Evolutionary conservation across 2,797 vertebrate species (phyloP).

Genomic region (Oreortyx pictus): DNA sequence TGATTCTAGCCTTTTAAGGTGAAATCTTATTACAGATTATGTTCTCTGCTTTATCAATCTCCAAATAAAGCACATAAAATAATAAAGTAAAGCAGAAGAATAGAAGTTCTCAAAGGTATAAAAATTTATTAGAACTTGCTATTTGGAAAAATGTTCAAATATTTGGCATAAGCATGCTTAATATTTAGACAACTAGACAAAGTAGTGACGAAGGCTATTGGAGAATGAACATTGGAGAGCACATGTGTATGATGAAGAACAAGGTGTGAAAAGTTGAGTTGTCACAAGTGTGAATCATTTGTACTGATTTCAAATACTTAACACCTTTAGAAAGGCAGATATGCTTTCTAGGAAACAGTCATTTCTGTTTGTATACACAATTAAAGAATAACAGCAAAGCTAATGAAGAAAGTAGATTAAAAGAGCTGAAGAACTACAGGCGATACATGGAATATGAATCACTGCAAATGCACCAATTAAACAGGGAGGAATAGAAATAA

Average conservation of each 20-base stretch:
- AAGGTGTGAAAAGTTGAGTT: neutral
- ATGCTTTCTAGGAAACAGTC: neutral
- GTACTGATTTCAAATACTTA: neutral
- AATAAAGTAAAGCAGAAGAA: neutral
- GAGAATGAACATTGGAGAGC: neutral
- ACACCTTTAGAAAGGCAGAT: neutral
- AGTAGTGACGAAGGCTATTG: neutral
- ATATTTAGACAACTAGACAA: neutral
- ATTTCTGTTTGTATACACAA: neutral
- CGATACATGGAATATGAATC: neutral
- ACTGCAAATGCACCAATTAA: neutral
- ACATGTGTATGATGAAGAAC: neutral
- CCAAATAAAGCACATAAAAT: neutral
- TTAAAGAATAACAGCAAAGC: neutral
- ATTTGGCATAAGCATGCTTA: neutral
- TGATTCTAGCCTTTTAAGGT: neutral
- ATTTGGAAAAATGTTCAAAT: neutral
- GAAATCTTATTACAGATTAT: neutral
- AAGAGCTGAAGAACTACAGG: neutral
- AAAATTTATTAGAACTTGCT: neutral
- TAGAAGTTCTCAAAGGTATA: neutral
- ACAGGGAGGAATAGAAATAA: neutral
- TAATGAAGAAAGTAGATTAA: neutral
- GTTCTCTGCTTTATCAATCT: neutral
- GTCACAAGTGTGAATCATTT: neutral